A percentile compares a stretch with the other conserved stretches of the same genome.
These are phyloP conservation scores for Pinctada fucata DNA, from an alignment of 2,888 invertebrate genomes.

Conservation along the genomic window DNA sequence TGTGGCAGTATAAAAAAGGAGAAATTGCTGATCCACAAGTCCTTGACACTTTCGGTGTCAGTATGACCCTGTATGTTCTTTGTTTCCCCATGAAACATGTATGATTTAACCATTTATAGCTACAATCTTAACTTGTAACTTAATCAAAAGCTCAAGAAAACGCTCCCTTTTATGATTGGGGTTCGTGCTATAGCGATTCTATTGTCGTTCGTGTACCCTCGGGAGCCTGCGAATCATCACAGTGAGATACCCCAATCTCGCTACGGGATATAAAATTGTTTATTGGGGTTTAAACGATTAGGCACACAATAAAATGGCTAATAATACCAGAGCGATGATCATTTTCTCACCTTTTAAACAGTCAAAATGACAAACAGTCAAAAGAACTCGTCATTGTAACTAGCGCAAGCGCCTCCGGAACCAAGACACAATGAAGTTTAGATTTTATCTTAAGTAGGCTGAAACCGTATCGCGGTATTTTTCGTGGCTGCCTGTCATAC, in stretches of 20 bases:
- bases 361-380: slow-evolving; percentile 30
- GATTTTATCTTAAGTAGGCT: slow-evolving; percentile 32
- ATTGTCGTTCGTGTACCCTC: slow-evolving; percentile 29
- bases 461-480: slow-evolving; percentile 29
- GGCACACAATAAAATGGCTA: slow-evolving; percentile 33
- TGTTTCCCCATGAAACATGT: no score
- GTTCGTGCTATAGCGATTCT: neutral
- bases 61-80: no score
- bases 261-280: slow-evolving; percentile 13
- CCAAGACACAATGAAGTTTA: neutral
- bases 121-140: no score
- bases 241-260: slow-evolving; percentile 17
- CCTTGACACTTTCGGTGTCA: no score
- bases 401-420: neutral
- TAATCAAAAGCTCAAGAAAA: no score
- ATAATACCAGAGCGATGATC: slow-evolving; percentile 33
- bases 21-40: no score
- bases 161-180: no score
- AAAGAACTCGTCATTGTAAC: neutral
- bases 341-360: slow-evolving; percentile 37
- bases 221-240: slow-evolving; percentile 33
- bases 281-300: slow-evolving; percentile 33
- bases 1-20: no score
- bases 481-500: slow-evolving; percentile 1
- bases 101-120: no score